Evolutionary conservation across 2,113 vertebrate species (phyloP).

Genomic region (Corydoras sp.): DNA sequence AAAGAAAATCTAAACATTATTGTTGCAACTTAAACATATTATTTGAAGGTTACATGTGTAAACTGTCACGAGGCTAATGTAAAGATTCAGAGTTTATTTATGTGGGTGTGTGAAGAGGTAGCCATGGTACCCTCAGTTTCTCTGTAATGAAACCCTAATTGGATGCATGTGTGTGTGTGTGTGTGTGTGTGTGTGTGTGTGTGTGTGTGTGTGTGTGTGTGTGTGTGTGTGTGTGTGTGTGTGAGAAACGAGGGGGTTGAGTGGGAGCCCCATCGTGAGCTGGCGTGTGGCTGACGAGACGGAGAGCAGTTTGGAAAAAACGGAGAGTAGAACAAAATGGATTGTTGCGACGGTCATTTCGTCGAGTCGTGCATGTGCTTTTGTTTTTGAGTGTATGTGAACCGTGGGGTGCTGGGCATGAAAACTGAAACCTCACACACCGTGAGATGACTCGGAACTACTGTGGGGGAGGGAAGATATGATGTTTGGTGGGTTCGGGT

Average conservation of each 20-base stretch:
- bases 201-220: slow-evolving; percentile 8
- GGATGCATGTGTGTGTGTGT: slow-evolving; percentile 5
- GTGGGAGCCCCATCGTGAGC: slow-evolving; percentile 46
- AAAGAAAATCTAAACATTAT: no score
- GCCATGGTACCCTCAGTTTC: slow-evolving; percentile 10
- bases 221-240: slow-evolving; percentile 13
- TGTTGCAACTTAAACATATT: no score
- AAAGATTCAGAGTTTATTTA: slow-evolving; percentile 1
- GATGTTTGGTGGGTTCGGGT: slow-evolving; percentile 11
- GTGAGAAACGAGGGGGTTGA: slow-evolving; percentile 37
- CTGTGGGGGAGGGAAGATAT: slow-evolving; percentile 40
- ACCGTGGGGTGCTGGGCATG: slow-evolving; percentile 53
- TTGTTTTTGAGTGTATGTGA: slow-evolving; percentile 32
- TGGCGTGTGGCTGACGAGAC: slow-evolving; percentile 56
- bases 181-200: neutral
- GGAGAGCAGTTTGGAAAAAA: slow-evolving; percentile 13
- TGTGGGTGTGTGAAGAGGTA: neutral
- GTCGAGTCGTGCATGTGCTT: slow-evolving; percentile 6
- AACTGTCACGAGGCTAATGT: neutral
- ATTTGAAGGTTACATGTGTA: no score
- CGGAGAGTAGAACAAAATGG: slow-evolving; percentile 5
- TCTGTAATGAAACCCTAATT: slow-evolving; percentile 23
- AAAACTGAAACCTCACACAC: slow-evolving; percentile 62
- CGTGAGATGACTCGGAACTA: slow-evolving; percentile 59
- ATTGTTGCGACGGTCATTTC: slow-evolving; percentile 4